Conservation (phyloP, 2,797 vertebrate genomes). For the Capromys pilorides region DNA sequence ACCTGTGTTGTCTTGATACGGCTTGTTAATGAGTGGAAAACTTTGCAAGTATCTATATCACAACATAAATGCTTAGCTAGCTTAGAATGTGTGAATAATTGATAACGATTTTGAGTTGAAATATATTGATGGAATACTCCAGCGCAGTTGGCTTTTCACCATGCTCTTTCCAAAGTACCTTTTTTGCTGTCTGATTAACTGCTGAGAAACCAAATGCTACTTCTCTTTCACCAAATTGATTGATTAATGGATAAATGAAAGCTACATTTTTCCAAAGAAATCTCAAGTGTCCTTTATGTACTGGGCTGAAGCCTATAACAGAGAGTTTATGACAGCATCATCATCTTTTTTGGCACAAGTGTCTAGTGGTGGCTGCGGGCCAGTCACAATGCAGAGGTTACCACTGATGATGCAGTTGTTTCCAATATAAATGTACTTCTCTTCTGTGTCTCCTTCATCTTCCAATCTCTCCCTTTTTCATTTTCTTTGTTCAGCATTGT, state of each 20-base stretch:
- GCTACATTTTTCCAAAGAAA: conserved; percentile 81
- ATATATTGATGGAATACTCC: conserved; percentile 81
- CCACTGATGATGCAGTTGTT: neutral
- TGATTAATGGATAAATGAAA: conserved; percentile 85
- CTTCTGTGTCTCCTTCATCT: neutral
- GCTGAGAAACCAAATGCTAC: conserved; percentile 80
- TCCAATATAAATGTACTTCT: neutral
- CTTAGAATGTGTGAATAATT: conserved; percentile 86
- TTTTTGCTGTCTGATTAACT: conserved; percentile 85
- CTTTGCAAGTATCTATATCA: conserved; percentile 80
- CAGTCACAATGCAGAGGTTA: neutral
- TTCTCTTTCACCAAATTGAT: conserved; percentile 81
- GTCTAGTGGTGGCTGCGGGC: neutral
- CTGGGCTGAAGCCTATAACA: neutral
- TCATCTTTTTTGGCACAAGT: neutral
- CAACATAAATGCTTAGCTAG: conserved; percentile 84
- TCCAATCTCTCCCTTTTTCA: neutral
- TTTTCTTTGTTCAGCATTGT: neutral
- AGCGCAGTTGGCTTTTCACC: conserved; percentile 79
- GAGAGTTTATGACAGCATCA: neutral
- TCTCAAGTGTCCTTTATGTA: conserved; percentile 73
- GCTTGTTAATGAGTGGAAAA: conserved; percentile 82
- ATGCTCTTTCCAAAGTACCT: conserved; percentile 81
- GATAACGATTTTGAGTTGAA: conserved; percentile 84
- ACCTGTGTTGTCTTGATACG: conserved; percentile 60